These are phyloP conservation scores for Callithrix jacchus DNA, from an alignment of 2,113 vertebrate genomes.

Conservation along the genomic window DNA sequence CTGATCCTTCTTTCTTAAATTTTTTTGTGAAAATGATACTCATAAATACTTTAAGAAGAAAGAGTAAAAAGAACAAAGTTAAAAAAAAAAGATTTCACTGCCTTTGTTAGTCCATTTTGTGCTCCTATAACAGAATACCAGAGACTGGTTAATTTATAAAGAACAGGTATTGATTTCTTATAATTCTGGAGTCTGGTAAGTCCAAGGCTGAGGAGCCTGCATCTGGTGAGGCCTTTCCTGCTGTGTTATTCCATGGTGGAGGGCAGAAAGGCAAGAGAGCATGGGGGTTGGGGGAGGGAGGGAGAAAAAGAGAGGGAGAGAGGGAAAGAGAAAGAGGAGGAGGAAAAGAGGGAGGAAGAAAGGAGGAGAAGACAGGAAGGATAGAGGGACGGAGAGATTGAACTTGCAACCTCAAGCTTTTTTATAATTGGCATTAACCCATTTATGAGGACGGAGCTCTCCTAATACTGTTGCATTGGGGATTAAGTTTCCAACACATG, in stretches of 20 bases:
- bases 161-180: not conserved
- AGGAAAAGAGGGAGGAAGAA: not conserved
- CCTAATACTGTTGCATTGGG: not conserved
- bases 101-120: not conserved
- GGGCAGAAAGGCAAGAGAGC: not conserved
- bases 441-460: not conserved
- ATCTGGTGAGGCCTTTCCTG: not conserved
- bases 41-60: not conserved
- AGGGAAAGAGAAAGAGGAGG: not conserved
- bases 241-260: not conserved
- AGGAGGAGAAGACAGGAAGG: not conserved
- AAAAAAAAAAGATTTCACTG: not conserved
- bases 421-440: not conserved
- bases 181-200: not conserved
- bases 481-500: not conserved
- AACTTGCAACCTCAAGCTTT: not conserved
- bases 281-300: not conserved
- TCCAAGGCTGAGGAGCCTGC: not conserved
- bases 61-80: not conserved
- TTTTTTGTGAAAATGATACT: slow-evolving; percentile 18
- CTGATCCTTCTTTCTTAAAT: not conserved
- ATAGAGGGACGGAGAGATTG: not conserved
- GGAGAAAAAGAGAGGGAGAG: not conserved
- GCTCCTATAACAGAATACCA: not conserved
- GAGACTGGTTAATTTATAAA: not conserved